A percentile compares a stretch with the other conserved stretches of the same genome.
phyloP scores from a whole-genome alignment of 2,113 vertebrate species.

The Indicator maculatus region DNA sequence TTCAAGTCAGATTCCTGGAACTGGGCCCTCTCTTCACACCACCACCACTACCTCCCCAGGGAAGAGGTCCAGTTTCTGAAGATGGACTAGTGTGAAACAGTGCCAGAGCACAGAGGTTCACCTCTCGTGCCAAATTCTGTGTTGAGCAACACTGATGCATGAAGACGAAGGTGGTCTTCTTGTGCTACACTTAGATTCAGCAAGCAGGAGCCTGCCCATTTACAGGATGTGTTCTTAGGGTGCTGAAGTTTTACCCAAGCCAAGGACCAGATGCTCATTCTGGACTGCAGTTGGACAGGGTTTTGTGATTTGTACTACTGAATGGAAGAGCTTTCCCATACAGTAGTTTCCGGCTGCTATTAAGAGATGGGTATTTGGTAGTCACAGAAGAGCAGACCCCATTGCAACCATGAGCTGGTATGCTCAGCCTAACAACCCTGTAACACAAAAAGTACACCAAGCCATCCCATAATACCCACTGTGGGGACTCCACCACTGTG shows the following conservation, averaged over 20 bases:
- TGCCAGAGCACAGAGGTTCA: not conserved
- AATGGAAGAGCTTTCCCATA: not conserved
- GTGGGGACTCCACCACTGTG: not conserved
- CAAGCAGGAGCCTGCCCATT: not conserved
- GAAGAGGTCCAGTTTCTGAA: not conserved
- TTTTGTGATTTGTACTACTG: not conserved
- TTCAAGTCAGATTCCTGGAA: not conserved
- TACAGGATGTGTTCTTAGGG: not conserved
- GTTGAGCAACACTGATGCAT: not conserved
- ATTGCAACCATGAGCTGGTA: not conserved
- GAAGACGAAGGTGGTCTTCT: not conserved
- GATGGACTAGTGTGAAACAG: not conserved
- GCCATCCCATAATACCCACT: fast-evolving
- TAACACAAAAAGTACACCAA: not conserved
- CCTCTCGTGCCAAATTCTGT: not conserved
- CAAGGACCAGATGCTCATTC: not conserved
- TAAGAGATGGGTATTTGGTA: not conserved
- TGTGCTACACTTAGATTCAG: not conserved
- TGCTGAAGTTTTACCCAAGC: not conserved
- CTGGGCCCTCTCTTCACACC: not conserved
- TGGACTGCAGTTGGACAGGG: not conserved
- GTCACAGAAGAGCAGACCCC: not conserved
- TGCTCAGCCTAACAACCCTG: not conserved
- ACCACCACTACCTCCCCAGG: not conserved
- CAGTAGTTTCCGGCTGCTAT: not conserved